phyloP scores from a whole-genome alignment of 1,140 invertebrate genomes.

The Neoseiulus cucumeris region DNA sequence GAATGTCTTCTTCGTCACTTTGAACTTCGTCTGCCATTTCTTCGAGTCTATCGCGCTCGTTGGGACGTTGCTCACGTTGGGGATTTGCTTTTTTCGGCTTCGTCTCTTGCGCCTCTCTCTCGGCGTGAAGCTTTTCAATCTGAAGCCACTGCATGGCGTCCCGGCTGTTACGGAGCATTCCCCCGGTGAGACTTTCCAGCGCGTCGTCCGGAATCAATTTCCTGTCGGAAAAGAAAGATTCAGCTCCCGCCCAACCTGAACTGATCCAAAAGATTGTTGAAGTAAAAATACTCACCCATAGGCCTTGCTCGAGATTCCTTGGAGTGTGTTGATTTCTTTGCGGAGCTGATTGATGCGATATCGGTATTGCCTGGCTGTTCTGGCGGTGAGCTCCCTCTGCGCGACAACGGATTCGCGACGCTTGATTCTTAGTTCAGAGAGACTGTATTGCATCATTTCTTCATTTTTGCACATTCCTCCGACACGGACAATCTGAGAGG shows the following conservation, averaged over 20 bases:
- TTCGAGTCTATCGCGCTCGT: neutral
- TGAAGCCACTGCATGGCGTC: neutral
- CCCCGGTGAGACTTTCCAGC: neutral
- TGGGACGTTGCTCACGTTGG: neutral
- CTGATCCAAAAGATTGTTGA: too few species aligned
- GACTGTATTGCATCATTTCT: conserved; percentile 17
- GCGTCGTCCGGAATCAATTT: neutral
- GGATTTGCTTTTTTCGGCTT: neutral
- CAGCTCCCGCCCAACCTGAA: too few species aligned
- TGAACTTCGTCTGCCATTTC: neutral
- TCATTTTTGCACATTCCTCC: conserved; percentile 26
- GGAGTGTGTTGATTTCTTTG: neutral
- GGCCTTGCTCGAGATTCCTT: neutral
- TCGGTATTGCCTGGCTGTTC: neutral
- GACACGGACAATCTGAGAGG: conserved; percentile 12
- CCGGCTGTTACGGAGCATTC: neutral
- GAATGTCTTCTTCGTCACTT: neutral
- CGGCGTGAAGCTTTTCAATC: neutral
- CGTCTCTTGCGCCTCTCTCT: neutral
- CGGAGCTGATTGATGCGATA: neutral
- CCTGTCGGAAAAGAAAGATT: neutral
- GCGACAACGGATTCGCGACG: neutral
- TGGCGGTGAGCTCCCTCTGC: neutral
- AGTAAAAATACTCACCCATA: neutral
- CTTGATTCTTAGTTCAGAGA: conserved; percentile 10